phyloP scores from a whole-genome alignment of 2,797 vertebrate genomes.

The Tokudaia muenninki region DNA sequence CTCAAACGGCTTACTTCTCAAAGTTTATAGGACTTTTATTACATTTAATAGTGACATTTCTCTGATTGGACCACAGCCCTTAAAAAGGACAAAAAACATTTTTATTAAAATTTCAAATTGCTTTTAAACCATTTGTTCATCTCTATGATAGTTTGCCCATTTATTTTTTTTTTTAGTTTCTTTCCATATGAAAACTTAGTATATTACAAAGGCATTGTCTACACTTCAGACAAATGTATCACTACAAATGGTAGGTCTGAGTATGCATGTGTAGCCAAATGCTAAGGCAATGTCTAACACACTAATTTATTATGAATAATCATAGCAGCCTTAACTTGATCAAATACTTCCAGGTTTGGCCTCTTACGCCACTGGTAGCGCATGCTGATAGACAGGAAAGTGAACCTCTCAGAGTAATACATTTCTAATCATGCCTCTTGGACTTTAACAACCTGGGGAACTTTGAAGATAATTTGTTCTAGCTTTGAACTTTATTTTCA shows the following conservation, averaged over 20 bases:
- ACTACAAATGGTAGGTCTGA: constrained; percentile 57
- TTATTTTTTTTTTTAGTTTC: constrained; percentile 18
- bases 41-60: not conserved
- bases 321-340: not conserved
- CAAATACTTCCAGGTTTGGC: constrained; percentile 23
- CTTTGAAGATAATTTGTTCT: constrained; percentile 43
- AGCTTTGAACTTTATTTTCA: constrained; percentile 58
- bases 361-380: not conserved
- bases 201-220: constrained; percentile 35
- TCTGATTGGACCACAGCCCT: not conserved
- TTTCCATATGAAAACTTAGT: constrained; percentile 52
- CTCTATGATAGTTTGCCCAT: constrained; percentile 51
- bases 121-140: not conserved
- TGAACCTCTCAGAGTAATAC: not conserved
- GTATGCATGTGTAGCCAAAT: constrained; percentile 32
- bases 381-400: not conserved
- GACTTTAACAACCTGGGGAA: not conserved
- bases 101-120: constrained; percentile 17
- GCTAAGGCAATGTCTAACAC: constrained; percentile 13
- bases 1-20: not conserved
- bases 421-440: not conserved
- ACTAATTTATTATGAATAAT: constrained; percentile 25
- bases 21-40: constrained; percentile 44
- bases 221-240: not conserved
- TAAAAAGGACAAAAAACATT: constrained; percentile 36